A percentile compares a stretch with the other conserved stretches of the same genome.
These are phyloP conservation scores for Drosophila recens DNA, from an alignment of 2,888 invertebrate species.

Conservation along the genomic window DNA sequence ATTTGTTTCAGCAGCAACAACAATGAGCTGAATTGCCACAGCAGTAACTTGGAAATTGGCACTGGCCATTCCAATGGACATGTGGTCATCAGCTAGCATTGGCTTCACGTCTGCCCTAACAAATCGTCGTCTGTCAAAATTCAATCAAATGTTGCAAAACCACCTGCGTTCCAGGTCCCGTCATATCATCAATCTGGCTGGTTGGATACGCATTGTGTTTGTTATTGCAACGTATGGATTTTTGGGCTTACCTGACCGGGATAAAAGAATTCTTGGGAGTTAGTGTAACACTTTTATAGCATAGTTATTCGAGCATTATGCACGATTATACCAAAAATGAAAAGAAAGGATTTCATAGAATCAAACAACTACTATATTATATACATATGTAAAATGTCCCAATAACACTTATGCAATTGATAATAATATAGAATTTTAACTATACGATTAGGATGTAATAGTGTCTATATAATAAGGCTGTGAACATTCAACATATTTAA, in stretches of 20 bases:
- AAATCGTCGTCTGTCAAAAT: conserved; percentile 37
- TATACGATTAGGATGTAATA: conserved; percentile 23
- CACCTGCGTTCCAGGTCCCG: conserved; percentile 1
- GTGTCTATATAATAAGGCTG: conserved; percentile 68
- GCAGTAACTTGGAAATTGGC: conserved; percentile 59
- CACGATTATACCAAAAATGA: conserved; percentile 57
- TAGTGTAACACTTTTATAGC: conserved; percentile 60
- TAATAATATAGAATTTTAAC: conserved; percentile 37
- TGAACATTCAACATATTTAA: conserved; percentile 45
- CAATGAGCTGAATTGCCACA: conserved; percentile 65
- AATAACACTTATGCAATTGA: conserved; percentile 19
- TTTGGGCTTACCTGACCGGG: conserved; percentile 36
- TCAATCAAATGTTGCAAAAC: conserved; percentile 34
- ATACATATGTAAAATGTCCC: conserved; percentile 3
- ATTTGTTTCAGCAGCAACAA: conserved; percentile 69
- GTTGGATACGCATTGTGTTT: neutral
- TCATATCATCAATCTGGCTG: conserved; percentile 32
- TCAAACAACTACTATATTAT: conserved; percentile 13
- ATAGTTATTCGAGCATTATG: conserved; percentile 29
- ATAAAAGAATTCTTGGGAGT: conserved; percentile 53
- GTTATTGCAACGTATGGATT: conserved; percentile 8
- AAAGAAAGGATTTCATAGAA: conserved; percentile 29
- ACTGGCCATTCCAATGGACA: conserved; percentile 41
- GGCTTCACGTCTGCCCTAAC: conserved; percentile 23
- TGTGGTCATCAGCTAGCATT: conserved; percentile 73